Evolutionary conservation across 1,140 invertebrate species (phyloP).

Genomic region (Copidosoma floridanum): DNA sequence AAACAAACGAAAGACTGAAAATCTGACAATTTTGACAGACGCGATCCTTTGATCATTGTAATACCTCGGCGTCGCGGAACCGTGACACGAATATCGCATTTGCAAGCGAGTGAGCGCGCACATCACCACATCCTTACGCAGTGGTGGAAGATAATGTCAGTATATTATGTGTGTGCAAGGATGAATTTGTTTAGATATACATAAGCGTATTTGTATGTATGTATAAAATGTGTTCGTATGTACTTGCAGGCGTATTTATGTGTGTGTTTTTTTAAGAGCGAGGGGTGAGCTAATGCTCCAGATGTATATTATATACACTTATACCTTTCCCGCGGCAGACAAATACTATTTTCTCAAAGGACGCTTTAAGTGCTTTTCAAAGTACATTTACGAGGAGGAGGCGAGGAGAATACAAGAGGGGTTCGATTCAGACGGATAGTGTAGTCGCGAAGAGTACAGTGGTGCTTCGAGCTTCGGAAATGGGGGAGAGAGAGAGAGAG

Average conservation of each 20-base stretch:
- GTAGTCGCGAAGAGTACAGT: too few relatives aligned
- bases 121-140: too few relatives aligned
- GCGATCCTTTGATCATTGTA: slow-evolving; percentile 11
- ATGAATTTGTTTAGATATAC: slow-evolving; percentile 18
- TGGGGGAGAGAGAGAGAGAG: too few relatives aligned
- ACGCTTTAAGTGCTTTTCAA: slow-evolving; percentile 35
- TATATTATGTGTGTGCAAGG: slow-evolving; percentile 14
- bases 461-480: too few relatives aligned
- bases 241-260: too few relatives aligned
- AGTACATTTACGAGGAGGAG: slow-evolving; percentile 40
- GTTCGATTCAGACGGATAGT: too few relatives aligned
- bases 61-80: not conserved
- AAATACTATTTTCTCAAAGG: slow-evolving; percentile 40
- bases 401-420: too few relatives aligned
- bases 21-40: slow-evolving; percentile 16
- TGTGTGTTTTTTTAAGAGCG: too few relatives aligned
- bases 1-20: not conserved
- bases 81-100: slow-evolving; percentile 9
- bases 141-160: slow-evolving; percentile 12
- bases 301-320: not conserved
- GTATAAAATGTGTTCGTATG: too few relatives aligned
- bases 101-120: not conserved
- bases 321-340: not conserved
- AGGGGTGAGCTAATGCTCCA: not conserved
- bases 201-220: too few relatives aligned